Conservation (phyloP, 2,113 vertebrate species). For the Acanthisitta chloris region DNA sequence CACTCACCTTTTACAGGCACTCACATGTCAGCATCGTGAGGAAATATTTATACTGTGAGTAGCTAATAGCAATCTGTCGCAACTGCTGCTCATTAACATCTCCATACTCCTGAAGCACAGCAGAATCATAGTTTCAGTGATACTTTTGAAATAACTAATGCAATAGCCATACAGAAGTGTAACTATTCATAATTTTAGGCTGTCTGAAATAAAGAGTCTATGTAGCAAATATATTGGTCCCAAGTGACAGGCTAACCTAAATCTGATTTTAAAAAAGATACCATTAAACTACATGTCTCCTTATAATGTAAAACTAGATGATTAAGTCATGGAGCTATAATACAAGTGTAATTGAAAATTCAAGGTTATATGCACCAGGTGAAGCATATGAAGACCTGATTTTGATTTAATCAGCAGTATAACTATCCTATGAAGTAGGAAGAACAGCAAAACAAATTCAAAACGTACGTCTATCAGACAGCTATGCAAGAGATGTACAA, state of each 20-base stretch:
- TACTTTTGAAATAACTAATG: background rate
- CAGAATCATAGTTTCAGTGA: conserved; percentile 11
- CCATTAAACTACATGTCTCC: background rate
- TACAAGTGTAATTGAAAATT: background rate
- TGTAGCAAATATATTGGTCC: background rate
- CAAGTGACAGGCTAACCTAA: background rate
- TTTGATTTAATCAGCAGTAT: background rate
- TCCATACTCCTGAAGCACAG: background rate
- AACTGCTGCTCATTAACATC: background rate
- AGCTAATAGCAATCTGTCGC: background rate
- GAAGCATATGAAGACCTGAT: background rate
- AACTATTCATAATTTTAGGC: background rate
- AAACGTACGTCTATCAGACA: background rate
- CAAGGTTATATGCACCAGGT: background rate
- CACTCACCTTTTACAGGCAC: background rate
- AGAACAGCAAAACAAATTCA: background rate
- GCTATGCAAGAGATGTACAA: background rate
- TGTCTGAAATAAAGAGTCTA: background rate
- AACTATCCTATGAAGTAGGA: background rate
- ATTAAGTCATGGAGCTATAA: background rate
- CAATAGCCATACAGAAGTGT: background rate
- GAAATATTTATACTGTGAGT: conserved; percentile 2
- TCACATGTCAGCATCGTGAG: background rate
- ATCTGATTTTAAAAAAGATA: background rate
- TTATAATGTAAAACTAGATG: background rate